Evolutionary conservation across 1,140 invertebrate species (phyloP), one percentile per base, ranked within the genome.

Genomic region (Pygmarrhopalites habei): DNA sequence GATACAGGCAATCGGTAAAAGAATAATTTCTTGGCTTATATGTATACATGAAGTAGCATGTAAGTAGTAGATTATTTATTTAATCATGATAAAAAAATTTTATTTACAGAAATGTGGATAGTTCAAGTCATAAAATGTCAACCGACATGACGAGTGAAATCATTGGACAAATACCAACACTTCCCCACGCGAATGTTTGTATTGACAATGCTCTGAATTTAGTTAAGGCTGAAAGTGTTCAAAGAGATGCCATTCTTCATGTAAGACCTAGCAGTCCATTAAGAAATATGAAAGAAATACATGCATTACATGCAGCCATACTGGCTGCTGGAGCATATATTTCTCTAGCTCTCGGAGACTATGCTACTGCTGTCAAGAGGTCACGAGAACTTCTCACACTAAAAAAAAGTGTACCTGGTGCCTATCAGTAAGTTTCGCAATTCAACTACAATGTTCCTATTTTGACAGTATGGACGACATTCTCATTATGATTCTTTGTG

Each of bases 171-270:
- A 71, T 87, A 44, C 80, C 90, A 2, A 90, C 87, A n/a, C 75
- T 96, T 49, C 89, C 94, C 76, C 96, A 95, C 81, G 91, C 87
- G 14, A 84, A 85, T 14, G 73, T 95, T 5, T 95, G 92, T 76
- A 73, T 96, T 46, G 84, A 86, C 67, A 96, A 95, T 79, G 90
- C 92, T 17, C 75, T 89, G 15, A 80, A 82, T 49, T 73, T 90
- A 51, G 69, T 85, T 49, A 77, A 65, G 29, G 23, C 41, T 39
- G 65, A 58, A 30, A 25, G 14, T 41, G 30, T 58, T 15, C 10
- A 35, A 19, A 3, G 12, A 7, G 46, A 60, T 2, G 23, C 25
- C 7, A n/a, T 35, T 35, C 15, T 35, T 7, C 32, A 35, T 35
- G 32, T 35, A 15, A 35, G 15, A 47, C 66, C 69, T 2, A 64